Evolutionary conservation across 2,113 vertebrate species (phyloP).

Genomic region (Glareola pratincola): DNA sequence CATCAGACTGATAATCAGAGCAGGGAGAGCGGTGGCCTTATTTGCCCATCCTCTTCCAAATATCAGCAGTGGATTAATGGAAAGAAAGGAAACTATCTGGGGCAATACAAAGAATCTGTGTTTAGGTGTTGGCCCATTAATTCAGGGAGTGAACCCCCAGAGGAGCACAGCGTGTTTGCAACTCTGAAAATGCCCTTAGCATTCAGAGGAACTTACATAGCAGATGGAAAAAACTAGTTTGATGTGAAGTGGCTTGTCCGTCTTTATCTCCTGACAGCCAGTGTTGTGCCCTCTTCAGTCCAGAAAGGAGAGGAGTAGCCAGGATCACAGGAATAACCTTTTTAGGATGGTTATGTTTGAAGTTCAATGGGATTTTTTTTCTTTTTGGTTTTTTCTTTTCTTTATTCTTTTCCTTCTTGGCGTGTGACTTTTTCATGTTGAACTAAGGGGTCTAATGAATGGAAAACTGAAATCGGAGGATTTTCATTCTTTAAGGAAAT

Average conservation of each 20-base stretch:
- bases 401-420: background rate
- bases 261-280: background rate
- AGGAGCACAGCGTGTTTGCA: background rate
- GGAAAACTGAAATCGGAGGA: slow-evolving; percentile 48
- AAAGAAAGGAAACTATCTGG: background rate
- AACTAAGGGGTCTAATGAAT: slow-evolving; percentile 47
- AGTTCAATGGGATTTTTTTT: background rate
- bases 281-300: background rate
- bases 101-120: accelerated
- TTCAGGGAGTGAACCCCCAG: background rate
- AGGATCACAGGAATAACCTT: background rate
- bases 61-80: background rate
- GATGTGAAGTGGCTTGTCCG: background rate
- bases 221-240: background rate
- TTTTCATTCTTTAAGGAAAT: slow-evolving; percentile 69
- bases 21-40: too few relatives aligned
- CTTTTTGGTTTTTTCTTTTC: background rate
- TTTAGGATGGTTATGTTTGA: background rate
- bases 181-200: background rate
- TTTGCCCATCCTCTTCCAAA: background rate
- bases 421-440: slow-evolving; percentile 55
- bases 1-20: background rate
- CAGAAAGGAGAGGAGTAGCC: background rate
- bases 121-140: background rate
- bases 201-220: background rate